phyloP scores from a whole-genome alignment of 2,888 invertebrate genomes.

The Epirrhoe tristata region DNA sequence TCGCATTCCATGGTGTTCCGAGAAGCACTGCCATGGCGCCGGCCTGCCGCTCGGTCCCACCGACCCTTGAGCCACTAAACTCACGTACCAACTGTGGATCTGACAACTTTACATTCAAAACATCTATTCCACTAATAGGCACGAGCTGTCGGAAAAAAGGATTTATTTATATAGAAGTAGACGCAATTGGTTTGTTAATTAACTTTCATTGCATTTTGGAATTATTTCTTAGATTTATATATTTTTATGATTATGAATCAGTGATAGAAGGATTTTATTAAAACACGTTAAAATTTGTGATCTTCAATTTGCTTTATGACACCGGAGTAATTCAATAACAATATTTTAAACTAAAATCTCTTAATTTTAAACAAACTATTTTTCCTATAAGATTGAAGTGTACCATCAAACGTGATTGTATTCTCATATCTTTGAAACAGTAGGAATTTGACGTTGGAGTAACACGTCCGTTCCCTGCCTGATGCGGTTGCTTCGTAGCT shows the following conservation, averaged over 20 bases:
- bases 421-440: slow-evolving; percentile 23
- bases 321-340: neutral
- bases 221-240: slow-evolving; percentile 22
- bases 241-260: slow-evolving; percentile 5
- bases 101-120: slow-evolving; percentile 46
- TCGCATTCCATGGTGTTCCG: slow-evolving; percentile 78
- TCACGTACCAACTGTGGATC: slow-evolving; percentile 46
- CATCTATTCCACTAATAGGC: slow-evolving; percentile 42
- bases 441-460: slow-evolving; percentile 35
- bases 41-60: slow-evolving; percentile 49
- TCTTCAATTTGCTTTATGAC: neutral
- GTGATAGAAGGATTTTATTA: neutral
- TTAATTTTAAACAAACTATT: neutral
- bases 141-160: slow-evolving; percentile 37
- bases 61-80: slow-evolving; percentile 54
- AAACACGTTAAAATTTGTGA: neutral
- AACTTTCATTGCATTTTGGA: slow-evolving; percentile 23
- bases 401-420: neutral
- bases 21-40: slow-evolving; percentile 74
- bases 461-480: slow-evolving; percentile 36
- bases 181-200: slow-evolving; percentile 42
- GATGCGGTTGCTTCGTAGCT: slow-evolving; percentile 53
- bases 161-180: slow-evolving; percentile 38
- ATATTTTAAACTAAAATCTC: neutral
- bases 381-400: no score